A percentile compares a stretch with the other conserved stretches of the same genome.
phyloP scores from a whole-genome alignment of 2,797 vertebrate genomes.

The Netta rufina region DNA sequence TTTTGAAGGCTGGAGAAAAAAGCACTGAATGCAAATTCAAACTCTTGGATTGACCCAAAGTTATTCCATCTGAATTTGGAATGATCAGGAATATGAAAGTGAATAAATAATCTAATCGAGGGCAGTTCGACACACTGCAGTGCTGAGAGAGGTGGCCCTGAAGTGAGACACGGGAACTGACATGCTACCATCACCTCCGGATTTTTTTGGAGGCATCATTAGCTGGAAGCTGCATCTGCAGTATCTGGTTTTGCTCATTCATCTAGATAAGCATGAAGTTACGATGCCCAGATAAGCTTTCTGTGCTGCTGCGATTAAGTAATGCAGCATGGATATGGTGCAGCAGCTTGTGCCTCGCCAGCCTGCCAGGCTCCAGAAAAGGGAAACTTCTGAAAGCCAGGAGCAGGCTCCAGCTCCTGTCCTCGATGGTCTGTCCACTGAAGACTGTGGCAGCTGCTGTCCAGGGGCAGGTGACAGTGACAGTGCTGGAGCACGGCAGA shows the following conservation, averaged over 20 bases:
- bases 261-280: background rate
- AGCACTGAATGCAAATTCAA: background rate
- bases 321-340: background rate
- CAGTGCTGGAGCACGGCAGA: background rate
- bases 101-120: background rate
- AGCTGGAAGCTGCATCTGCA: background rate
- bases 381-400: background rate
- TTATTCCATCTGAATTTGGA: background rate
- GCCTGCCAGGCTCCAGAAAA: background rate
- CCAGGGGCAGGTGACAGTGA: background rate
- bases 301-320: accelerated
- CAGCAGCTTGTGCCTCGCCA: background rate
- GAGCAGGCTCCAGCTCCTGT: background rate
- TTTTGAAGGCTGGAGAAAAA: background rate
- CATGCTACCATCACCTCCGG: accelerated
- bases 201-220: background rate
- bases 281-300: background rate
- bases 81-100: background rate
- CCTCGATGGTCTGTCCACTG: accelerated
- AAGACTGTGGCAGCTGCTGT: background rate
- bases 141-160: background rate
- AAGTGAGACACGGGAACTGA: background rate
- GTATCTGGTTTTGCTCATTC: background rate
- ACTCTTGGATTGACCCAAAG: background rate
- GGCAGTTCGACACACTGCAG: background rate